Base-by-base conservation (phyloP, 2,113 vertebrate genomes). In the Chauna torquata region DNA sequence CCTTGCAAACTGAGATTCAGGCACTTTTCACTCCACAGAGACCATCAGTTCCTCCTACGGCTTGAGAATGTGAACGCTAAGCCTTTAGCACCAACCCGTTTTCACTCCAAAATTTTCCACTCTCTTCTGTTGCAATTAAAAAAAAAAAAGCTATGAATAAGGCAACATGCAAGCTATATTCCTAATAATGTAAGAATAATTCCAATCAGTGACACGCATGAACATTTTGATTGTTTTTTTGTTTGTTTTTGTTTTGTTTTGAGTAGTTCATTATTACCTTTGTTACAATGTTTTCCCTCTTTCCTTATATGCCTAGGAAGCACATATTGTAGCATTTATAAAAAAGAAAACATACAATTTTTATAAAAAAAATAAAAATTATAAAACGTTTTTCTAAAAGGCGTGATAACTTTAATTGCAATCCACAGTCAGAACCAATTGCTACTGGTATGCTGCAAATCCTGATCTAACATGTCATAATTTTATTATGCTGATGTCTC, bases 391-490 rank as follows among this genome's bases (percentile, higher is more conserved):
- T 90, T 70, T 82, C 88, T 96, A 90, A 92, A 88, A 95, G 82
- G 82, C 84, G 83, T 82, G 19, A 3, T 62, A 91, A 94, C 54
- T 47, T 55, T 61, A 94, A 97, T 59, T 86, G 82, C 96, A 97
- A 98, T 95, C 90, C 93, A 96, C 85, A 90, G 75, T 94, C 94
- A 92, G 80, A 95, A 82, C 77, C 97, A 83, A 98, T 94, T 96
- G 95, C 78, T 98, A 97, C 98, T 86, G 95, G 91, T 95, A 82
- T 75, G 87, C 86, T 90, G 87, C 97, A 98, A 98, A 97, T 96
- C 98, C 96, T 97, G 96, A 98, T 96, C 92, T 96, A 98, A 97
- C 82, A 92, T 93, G 92, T 97, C 97, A 96, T 98, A 98, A 98
- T 62, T 97, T 91, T 93, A 97, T 98, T 97, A 97, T 82, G 86